phyloP scores from a whole-genome alignment of 2,797 vertebrate species.

The Hyperoplus lanceolatus region DNA sequence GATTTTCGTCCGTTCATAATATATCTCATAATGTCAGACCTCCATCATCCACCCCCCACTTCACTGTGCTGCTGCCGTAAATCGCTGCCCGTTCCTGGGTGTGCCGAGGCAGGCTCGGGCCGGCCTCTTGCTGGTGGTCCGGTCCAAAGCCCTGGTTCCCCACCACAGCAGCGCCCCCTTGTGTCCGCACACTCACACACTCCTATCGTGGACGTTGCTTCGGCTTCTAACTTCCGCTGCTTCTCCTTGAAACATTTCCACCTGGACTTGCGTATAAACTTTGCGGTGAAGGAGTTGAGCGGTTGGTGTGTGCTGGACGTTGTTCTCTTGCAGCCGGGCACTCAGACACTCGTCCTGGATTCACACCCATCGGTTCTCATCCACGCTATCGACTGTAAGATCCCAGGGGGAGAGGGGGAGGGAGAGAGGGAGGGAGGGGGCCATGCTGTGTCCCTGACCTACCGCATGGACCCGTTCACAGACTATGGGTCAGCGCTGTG shows the following conservation, averaged over 20 bases:
- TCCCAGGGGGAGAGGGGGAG: slow-evolving; percentile 14
- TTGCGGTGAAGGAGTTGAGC: slow-evolving; percentile 90
- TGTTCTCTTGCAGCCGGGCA: slow-evolving; percentile 80
- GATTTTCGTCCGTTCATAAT: neutral
- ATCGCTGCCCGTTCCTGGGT: slow-evolving; percentile 68
- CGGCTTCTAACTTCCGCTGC: slow-evolving; percentile 91
- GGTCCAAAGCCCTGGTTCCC: slow-evolving; percentile 17
- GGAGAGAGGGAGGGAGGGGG: slow-evolving; percentile 23
- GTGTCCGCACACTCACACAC: too few species aligned
- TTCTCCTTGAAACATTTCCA: slow-evolving; percentile 92
- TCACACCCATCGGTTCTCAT: slow-evolving; percentile 89
- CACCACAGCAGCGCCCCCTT: slow-evolving; percentile 73
- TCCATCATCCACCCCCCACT: slow-evolving; percentile 72
- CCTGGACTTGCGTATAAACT: slow-evolving; percentile 92
- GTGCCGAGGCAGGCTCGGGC: slow-evolving; percentile 37
- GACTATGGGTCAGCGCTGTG: slow-evolving; percentile 92
- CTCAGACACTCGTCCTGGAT: slow-evolving; percentile 88
- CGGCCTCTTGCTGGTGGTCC: slow-evolving; percentile 29
- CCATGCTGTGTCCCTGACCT: slow-evolving; percentile 77
- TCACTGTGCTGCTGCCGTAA: slow-evolving; percentile 91
- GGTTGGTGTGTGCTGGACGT: slow-evolving; percentile 93
- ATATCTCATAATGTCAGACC: slow-evolving; percentile 76
- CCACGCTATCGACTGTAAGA: slow-evolving; percentile 87
- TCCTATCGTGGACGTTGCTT: slow-evolving; percentile 87
- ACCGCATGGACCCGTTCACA: slow-evolving; percentile 89